phyloP scores from a whole-genome alignment of 2,888 invertebrate genomes.

The Orgyia antiqua region DNA sequence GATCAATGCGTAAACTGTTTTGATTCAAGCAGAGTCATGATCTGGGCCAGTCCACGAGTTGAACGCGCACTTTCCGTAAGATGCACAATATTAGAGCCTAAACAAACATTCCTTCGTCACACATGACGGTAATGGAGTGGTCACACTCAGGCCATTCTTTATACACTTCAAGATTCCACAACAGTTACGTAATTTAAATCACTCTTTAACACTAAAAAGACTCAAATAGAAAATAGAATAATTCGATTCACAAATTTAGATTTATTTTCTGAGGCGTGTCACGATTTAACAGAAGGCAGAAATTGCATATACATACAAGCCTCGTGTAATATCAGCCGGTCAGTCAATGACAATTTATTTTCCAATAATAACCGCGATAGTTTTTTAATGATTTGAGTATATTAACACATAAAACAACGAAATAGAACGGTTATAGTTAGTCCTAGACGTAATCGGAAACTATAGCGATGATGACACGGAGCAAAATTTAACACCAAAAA shows the following conservation, averaged over 20 bases:
- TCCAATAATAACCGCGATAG: conserved; percentile 62
- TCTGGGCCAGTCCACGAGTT: conserved; percentile 68
- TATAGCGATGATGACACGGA: conserved; percentile 73
- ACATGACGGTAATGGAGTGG: conserved; percentile 77
- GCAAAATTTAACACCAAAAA: conserved; percentile 78
- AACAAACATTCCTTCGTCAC: conserved; percentile 78
- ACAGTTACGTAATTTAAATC: conserved; percentile 78
- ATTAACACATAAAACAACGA: conserved; percentile 60
- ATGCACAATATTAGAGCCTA: conserved; percentile 75
- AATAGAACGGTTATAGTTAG: conserved; percentile 58
- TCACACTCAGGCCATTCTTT: conserved; percentile 77
- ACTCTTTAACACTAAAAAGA: conserved; percentile 72
- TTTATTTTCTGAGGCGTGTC: conserved; percentile 79
- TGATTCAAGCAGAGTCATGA: conserved; percentile 74
- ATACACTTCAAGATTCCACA: conserved; percentile 75
- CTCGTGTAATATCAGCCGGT: conserved; percentile 80
- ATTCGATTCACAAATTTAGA: conserved; percentile 73
- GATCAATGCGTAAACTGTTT: conserved; percentile 73
- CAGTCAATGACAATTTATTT: conserved; percentile 78
- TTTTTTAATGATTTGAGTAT: conserved; percentile 55
- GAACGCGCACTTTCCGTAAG: conserved; percentile 71
- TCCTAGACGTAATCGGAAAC: conserved; percentile 61
- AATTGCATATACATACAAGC: conserved; percentile 79
- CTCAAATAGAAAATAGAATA: conserved; percentile 72
- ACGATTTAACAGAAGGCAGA: conserved; percentile 76